Evolutionary conservation across 2,888 invertebrate genomes (phyloP).

Genomic region (Buathra laborator): DNA sequence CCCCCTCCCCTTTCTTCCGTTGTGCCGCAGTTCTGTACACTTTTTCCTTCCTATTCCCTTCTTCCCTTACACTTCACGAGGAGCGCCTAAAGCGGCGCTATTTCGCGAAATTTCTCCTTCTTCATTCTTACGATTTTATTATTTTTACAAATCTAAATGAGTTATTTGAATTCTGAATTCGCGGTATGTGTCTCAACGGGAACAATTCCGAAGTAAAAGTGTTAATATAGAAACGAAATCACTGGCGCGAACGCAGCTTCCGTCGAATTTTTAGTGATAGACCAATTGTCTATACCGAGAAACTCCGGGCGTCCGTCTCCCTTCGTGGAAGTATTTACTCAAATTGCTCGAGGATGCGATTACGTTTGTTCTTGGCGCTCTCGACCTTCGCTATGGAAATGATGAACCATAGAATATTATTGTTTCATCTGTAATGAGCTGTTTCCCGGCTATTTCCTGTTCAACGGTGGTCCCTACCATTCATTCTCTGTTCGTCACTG

Average conservation of each 20-base stretch:
- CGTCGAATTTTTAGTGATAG: slow-evolving; percentile 62
- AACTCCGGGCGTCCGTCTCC: slow-evolving; percentile 58
- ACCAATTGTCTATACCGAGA: slow-evolving; percentile 70
- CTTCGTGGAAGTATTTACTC: slow-evolving; percentile 69
- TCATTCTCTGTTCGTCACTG: slow-evolving; percentile 29
- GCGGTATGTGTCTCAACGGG: too few species aligned
- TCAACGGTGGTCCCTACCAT: slow-evolving; percentile 59
- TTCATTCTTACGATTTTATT: too few species aligned
- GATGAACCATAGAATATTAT: slow-evolving; percentile 52
- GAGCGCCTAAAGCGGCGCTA: background rate
- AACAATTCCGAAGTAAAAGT: too few species aligned
- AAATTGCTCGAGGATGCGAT: slow-evolving; percentile 68
- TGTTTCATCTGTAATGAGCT: slow-evolving; percentile 58
- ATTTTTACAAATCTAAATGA: too few species aligned
- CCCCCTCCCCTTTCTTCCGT: slow-evolving; percentile 42
- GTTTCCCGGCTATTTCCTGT: slow-evolving; percentile 60
- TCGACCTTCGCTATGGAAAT: slow-evolving; percentile 2
- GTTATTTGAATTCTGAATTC: too few species aligned
- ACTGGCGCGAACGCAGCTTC: slow-evolving; percentile 48
- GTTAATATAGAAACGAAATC: background rate
- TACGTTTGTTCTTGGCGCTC: slow-evolving; percentile 10
- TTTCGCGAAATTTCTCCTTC: background rate
- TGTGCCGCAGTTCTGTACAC: slow-evolving; percentile 23
- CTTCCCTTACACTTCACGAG: slow-evolving; percentile 16
- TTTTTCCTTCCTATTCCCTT: slow-evolving; percentile 10